A percentile compares a stretch with the other conserved stretches of the same genome.
Conservation (phyloP, 2,113 vertebrate genomes). For the Eurystomus gularis region DNA sequence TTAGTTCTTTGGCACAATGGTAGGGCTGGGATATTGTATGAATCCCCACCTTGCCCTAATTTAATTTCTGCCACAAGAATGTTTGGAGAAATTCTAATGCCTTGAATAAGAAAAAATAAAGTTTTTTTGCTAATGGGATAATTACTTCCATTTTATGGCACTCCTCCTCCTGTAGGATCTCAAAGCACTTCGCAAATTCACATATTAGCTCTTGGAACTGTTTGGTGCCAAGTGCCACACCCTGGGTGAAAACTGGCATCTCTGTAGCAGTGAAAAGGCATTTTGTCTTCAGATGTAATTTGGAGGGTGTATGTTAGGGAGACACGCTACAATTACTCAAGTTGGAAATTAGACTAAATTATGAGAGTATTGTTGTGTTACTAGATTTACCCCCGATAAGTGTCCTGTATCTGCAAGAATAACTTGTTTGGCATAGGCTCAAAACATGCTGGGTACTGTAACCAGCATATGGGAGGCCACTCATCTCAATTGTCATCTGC, state of each 20-base stretch:
- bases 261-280: background rate
- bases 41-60: slow-evolving; percentile 58
- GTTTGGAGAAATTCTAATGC: slow-evolving; percentile 42
- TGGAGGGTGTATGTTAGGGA: background rate
- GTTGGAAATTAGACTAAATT: background rate
- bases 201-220: background rate
- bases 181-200: background rate
- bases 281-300: background rate
- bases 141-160: slow-evolving; percentile 42
- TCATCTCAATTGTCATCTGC: background rate
- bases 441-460: background rate
- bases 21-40: slow-evolving; percentile 55
- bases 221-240: background rate
- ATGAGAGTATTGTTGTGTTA: background rate
- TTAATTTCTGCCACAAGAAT: slow-evolving; percentile 60
- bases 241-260: background rate
- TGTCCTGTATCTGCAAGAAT: background rate
- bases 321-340: background rate
- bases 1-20: slow-evolving; percentile 42
- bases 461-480: background rate
- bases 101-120: background rate
- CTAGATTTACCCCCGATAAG: background rate
- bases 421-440: background rate
- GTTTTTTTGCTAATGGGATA: slow-evolving; percentile 34
- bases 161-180: slow-evolving; percentile 23